These are phyloP conservation scores for Leucophenga montana DNA, from an alignment of 2,888 invertebrate species.

Conservation along the genomic window DNA sequence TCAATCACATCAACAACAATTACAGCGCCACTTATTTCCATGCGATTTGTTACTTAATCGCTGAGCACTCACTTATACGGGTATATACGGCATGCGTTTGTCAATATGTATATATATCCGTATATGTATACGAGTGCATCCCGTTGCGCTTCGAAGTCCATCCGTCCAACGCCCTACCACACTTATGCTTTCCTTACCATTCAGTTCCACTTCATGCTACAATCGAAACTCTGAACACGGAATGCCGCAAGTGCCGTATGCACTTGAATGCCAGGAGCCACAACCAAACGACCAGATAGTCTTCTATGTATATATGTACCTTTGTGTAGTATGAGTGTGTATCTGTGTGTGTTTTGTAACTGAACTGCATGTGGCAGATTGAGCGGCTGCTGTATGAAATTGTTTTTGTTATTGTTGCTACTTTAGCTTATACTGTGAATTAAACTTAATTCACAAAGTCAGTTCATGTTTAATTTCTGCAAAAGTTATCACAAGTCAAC, in stretches of 20 bases:
- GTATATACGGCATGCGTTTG: too few species aligned
- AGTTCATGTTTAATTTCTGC: too few species aligned
- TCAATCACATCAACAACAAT: constrained; percentile 31
- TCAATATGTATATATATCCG: too few species aligned
- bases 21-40: constrained; percentile 25
- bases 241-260: constrained; percentile 16
- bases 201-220: background rate
- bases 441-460: constrained; percentile 3
- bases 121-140: too few species aligned
- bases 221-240: background rate
- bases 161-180: background rate
- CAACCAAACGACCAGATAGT: constrained; percentile 7
- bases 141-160: too few species aligned
- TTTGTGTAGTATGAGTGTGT: constrained; percentile 35
- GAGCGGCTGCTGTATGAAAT: background rate
- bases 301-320: constrained; percentile 6
- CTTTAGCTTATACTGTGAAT: background rate
- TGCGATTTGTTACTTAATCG: constrained; percentile 29
- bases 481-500: background rate
- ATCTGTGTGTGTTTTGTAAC: background rate
- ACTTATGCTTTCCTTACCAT: background rate
- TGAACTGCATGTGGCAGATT: background rate
- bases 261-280: constrained; percentile 18
- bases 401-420: background rate
- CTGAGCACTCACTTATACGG: constrained; percentile 11